Base-by-base conservation (phyloP, 2,888 invertebrate genomes). In the Ectobius pallidus region DNA sequence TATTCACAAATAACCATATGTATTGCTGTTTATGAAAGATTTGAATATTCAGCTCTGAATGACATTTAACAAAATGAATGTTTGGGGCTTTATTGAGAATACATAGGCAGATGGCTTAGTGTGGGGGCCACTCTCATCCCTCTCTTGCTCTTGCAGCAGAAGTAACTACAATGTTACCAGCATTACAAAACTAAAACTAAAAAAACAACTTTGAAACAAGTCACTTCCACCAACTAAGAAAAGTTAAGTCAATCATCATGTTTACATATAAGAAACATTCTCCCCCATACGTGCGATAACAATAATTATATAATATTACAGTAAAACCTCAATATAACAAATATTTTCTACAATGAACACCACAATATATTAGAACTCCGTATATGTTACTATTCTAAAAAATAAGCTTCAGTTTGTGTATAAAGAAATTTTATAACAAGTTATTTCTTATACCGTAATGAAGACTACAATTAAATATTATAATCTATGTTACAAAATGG, bases 121-220 rank as follows among this genome's bases (percentile, higher is more conserved):
- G 65, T 46, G n/a, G n/a, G 58, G 25, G 30, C 30, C 58, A 58
- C 16, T 52, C 63, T 39, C 63, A 42, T 63, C 42, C 42, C 63
- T 63, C 42, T 42, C 44, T 44, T 30, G 30, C 44, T 65, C 44
- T 65, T 30, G n/a, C 32, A 32, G 58, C n/a, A 58, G 52, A 52
- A 52, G 52, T 52, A 52, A 52, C 25, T 9, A 52, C 52, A 52
- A 25, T 63, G 63, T 63, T 34, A 39, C 44, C 65, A 46, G 65
- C 46, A 65, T 46, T 65, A 65, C 46, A 65, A 65, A 65, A 65
- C 46, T 65, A 65, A 46, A 65, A 65, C 65, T 65, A 27, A 65
- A 30, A 65, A 65, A 46, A 65, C 65, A 65, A 65, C 58, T 25
- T 52, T 58, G 32, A 58, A 58, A 55, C 22, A 30, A 46, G 44